Evolutionary conservation across 2,113 vertebrate genomes (phyloP), one percentile per base, ranked within the genome.

Genomic region (Dicerorhinus sumatrensis): DNA sequence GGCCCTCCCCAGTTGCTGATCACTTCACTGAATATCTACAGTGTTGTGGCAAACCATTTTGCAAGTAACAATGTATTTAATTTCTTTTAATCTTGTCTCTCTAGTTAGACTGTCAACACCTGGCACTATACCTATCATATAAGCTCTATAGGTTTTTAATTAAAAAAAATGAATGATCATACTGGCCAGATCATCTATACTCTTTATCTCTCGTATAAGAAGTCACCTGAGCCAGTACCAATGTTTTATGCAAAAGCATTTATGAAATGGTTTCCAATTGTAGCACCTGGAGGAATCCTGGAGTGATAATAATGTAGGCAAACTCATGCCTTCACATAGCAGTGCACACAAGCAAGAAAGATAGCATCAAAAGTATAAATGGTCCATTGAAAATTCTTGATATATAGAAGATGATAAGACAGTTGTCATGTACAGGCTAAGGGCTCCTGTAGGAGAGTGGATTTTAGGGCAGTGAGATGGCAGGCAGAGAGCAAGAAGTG

Each of bases 131-230:
- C 42, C 14, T 56, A 1, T 70, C 65, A 77, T 42, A 73, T 17
- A 20, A 54, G 60, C 23, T 58, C 27, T 62, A 31, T 33, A 48
- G 10, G 13, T 83, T 56, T 96, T 81, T 92, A 95, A 77, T 80
- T 96, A 97, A 39, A 84, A 94, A 91, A 29, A 91, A 54, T 86
- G 58, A 96, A 93, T 90, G 33, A 88, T 48, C 33, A 9, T 33
- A 27, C 33, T 42, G 29, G 36, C 23, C n/a, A 11, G 54, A 46
- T 33, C n/a, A 63, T 58, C 56, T 33, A 54, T 9, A 72, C 20
- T 79, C 72, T 81, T 96, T 79, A 42, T 33, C 46, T 96, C 11
- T 54, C 36, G 58, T 20, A 6, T 3, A 83, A 85, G 5, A 79
- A 82, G 48, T 54, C 69, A 87, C 13, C 51, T 27, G 96, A 75